Percentiles rank a stretch among this genome's conserved stretches.
These are phyloP conservation scores for Enteromius unitaeniatus DNA, from an alignment of 2,797 vertebrate species.

Conservation along the genomic window DNA sequence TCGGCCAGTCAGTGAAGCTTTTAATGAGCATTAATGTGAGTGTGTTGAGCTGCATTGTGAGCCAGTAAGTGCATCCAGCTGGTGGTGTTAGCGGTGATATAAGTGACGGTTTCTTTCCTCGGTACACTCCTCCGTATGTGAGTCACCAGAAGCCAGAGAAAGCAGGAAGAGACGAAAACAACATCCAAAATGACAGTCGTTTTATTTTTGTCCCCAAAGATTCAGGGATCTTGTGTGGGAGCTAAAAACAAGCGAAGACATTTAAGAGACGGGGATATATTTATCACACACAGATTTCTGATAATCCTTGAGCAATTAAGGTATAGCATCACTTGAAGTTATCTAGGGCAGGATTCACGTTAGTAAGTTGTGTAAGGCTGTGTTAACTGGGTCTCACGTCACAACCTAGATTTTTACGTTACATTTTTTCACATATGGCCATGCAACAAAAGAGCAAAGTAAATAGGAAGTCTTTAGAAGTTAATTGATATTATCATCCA, in stretches of 20 bases:
- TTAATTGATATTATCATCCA: neutral
- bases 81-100: slow-evolving; percentile 56
- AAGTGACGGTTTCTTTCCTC: slow-evolving; percentile 50
- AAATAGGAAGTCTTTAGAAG: neutral
- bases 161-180: slow-evolving; percentile 59
- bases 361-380: neutral
- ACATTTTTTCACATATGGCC: neutral
- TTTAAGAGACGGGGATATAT: slow-evolving; percentile 25
- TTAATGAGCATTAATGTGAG: slow-evolving; percentile 34
- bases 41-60: slow-evolving; percentile 32
- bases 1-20: slow-evolving; percentile 19
- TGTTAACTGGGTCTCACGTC: neutral
- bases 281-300: slow-evolving; percentile 2
- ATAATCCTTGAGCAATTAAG: slow-evolving; percentile 16
- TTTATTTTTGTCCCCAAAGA: slow-evolving; percentile 66
- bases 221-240: slow-evolving; percentile 42
- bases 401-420: neutral
- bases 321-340: slow-evolving; percentile 12
- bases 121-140: slow-evolving; percentile 55
- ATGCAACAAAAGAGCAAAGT: neutral
- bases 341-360: slow-evolving; percentile 10
- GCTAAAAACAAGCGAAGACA: slow-evolving; percentile 49
- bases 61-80: slow-evolving; percentile 38
- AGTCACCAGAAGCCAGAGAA: slow-evolving; percentile 67
- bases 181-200: slow-evolving; percentile 65